Evolutionary conservation across 2,113 vertebrate species (phyloP).

Genomic region (Pterocles gutturalis): DNA sequence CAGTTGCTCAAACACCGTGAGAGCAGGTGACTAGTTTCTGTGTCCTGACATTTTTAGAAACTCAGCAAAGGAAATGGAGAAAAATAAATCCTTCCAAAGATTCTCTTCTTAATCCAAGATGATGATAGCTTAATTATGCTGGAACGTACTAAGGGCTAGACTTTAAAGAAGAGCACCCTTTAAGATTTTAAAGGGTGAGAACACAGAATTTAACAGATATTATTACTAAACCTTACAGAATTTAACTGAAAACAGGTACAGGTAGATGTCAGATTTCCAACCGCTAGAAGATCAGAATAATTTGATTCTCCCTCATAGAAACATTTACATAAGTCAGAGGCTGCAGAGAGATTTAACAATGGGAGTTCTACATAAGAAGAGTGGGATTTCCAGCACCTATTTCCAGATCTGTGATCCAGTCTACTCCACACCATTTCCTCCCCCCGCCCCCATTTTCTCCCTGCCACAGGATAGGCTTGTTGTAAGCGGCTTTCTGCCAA

Average conservation of each 20-base stretch:
- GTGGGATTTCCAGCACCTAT: conserved; percentile 45
- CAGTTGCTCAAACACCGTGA: neutral
- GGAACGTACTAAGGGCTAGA: neutral
- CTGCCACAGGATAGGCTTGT: neutral
- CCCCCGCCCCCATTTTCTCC: neutral
- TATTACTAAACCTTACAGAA: neutral
- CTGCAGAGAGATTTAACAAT: neutral
- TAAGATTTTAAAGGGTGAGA: neutral
- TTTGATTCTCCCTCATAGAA: neutral
- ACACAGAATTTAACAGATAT: neutral
- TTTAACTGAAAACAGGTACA: neutral
- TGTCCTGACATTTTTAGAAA: neutral
- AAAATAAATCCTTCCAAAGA: neutral
- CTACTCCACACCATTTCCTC: neutral
- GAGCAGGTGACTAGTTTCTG: neutral
- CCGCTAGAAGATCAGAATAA: neutral
- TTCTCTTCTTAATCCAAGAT: neutral
- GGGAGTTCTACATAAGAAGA: neutral
- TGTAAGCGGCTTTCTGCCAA: conserved; percentile 64
- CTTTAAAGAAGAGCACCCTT: neutral
- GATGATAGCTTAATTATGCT: neutral
- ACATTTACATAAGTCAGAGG: conserved; percentile 14
- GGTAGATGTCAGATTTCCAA: neutral
- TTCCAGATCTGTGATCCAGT: conserved; percentile 45
- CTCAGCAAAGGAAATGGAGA: neutral